Base-by-base conservation (phyloP, 2,113 vertebrate species). In the Burhinus oedicnemus region DNA sequence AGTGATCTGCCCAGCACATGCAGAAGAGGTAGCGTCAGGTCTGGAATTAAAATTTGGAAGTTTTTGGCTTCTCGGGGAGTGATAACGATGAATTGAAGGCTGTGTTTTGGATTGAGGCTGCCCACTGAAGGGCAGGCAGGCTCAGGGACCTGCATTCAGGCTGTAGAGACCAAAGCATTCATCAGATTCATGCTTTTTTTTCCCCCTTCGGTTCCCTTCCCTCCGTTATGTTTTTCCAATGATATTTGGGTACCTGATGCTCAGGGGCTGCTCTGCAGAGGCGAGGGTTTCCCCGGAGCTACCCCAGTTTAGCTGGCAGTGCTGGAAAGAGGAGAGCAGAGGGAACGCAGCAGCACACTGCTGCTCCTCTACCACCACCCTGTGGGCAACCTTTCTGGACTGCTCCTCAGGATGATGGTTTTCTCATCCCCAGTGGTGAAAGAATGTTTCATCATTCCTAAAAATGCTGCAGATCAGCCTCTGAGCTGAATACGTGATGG, bases 331-430 rank as follows among this genome's bases (percentile, higher is more conserved):
- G 49, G 14, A 49, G 49, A 71, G 49, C 60, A 2, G 4, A 16
- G 66, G 62, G 60, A 55, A n/a, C 3, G 36, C 75, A 66, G 75
- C 58, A 83, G 62, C 62, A 3, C 25, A 21, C 1, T 38, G 42
- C 84, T 81, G 91, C 62, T 90, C 77, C 89, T 97, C 94, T 97
- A 40, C 82, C 77, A 62, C 93, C 90, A 93, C 95, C 90, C 66
- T 88, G 88, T 94, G 97, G 90, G 19, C 89, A 87, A 14, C 26
- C 54, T 15, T 21, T 13, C 36, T 32, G 29, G 4, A 17, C 36
- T 3, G 3, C 60, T 96, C 16, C 38, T 61, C 58, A 8, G 32
- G 34, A 12, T 12, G 36, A 4, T 12, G 55, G 16, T 40, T 40
- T 64, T n/a, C 27, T 45, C 71, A 32, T 71, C 32, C 29, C 12